Evolutionary conservation across 2,797 vertebrate genomes (phyloP).

Genomic region (Oreortyx pictus): DNA sequence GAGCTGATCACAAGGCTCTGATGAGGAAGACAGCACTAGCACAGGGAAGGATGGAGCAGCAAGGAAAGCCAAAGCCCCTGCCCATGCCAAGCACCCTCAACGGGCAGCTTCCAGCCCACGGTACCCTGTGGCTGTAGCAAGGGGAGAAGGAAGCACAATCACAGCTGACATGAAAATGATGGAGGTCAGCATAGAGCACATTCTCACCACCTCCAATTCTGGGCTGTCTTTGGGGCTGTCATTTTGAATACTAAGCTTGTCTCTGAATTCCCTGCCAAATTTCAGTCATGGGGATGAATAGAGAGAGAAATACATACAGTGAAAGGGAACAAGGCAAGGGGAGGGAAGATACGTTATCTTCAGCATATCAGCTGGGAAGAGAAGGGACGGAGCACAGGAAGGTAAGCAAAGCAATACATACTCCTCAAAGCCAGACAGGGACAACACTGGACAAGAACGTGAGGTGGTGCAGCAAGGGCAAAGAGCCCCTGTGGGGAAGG

Average conservation of each 20-base stretch:
- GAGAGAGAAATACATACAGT: not conserved
- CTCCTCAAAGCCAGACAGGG: not conserved
- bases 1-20: not conserved
- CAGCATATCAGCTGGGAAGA: not conserved
- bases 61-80: not conserved
- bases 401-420: not conserved
- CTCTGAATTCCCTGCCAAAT: conserved; percentile 39
- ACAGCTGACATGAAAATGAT: not conserved
- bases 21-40: not conserved
- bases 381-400: conserved; percentile 1
- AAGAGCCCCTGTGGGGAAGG: not conserved
- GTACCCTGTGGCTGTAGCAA: not conserved
- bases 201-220: not conserved
- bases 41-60: not conserved
- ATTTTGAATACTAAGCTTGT: not conserved
- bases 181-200: not conserved
- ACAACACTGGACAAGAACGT: not conserved
- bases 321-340: not conserved
- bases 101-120: not conserved
- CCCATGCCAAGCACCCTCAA: accelerated
- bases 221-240: not conserved
- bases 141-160: not conserved
- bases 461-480: not conserved
- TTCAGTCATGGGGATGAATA: conserved; percentile 42
- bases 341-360: conserved; percentile 8